Percentiles rank a stretch among this genome's conserved stretches.
Evolutionary conservation across 2,888 invertebrate genomes (phyloP).

Genomic region (Odontothrips loti): DNA sequence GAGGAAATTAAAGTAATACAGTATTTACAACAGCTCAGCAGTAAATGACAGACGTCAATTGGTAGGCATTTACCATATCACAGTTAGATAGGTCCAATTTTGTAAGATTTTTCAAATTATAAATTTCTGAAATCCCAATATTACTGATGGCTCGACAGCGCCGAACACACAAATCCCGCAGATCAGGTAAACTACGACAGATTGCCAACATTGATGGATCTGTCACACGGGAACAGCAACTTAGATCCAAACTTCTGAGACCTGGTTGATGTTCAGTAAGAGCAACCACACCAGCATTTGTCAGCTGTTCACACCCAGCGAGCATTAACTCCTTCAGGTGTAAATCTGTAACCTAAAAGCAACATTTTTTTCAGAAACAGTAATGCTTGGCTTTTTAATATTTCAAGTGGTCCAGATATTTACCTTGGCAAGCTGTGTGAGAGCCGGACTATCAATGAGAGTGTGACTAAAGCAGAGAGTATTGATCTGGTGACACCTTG

Average conservation of each 20-base stretch:
- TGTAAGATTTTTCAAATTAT: conserved; percentile 54
- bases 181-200: conserved; percentile 54
- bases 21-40: not conserved
- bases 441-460: conserved; percentile 60
- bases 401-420: not conserved
- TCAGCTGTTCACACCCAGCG: conserved; percentile 59
- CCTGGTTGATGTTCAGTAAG: conserved; percentile 55
- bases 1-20: not conserved
- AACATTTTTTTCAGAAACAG: not conserved
- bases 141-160: conserved; percentile 64
- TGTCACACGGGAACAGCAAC: conserved; percentile 60
- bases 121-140: conserved; percentile 54
- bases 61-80: conserved; percentile 53
- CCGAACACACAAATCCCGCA: conserved; percentile 59
- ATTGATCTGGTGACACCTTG: conserved; percentile 54
- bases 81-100: conserved; percentile 64
- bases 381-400: not conserved
- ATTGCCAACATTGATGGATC: conserved; percentile 60
- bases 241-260: conserved; percentile 58
- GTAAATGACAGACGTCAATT: not conserved
- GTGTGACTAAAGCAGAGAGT: conserved; percentile 63
- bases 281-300: conserved; percentile 54
- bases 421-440: conserved; percentile 55
- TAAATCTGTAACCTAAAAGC: conserved; percentile 45
- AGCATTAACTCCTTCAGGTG: conserved; percentile 53